Base-by-base conservation (phyloP, 2,797 vertebrate genomes). In the Channa striata region DNA sequence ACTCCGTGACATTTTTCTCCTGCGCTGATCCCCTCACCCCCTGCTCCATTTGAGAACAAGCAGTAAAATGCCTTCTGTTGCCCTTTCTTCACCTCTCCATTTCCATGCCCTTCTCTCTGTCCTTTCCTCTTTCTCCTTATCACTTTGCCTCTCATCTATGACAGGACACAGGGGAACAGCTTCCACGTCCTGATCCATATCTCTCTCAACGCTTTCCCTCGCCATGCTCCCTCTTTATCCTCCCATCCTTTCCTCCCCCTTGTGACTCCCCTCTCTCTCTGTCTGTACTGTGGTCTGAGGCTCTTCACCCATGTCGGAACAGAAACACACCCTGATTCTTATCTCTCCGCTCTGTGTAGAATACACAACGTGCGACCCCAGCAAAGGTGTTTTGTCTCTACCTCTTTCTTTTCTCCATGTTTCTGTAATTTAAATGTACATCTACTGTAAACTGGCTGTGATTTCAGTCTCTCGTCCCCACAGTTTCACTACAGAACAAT, bases 151-250 rank as follows among this genome's bases (percentile, higher is more conserved):
- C 86, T 87, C 87, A 83, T 85, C 80, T 87, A 58, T 82, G 90
- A 89, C 87, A 83, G 74, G 79, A 86, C 81, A 80, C 80, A 70
- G 65, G 76, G 85, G 86, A 87, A 86, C 75, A 68, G 85, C 90
- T 88, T 90, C 81, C 84, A 90, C 87, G 89, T 89, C 82, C 76
- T 42, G 87, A 91, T 91, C 72, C 64, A 61, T 90, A 90, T 92
- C 90, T 86, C 63, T 56, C 71, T 2, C 43, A 70, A 17, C 12
- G 30, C 72, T 76, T 69, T 72, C 43, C 68, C 46, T 71, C 1
- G 20, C 51, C 60, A 56, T 74, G 48, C 72, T 65, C 68, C 63
- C 52, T 59, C 68, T 62, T 56, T 65, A 16, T 64, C 19, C 53
- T 66, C 10, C 67, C 60, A 49, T n/a, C 30, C 17, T 8, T 39